Base-by-base conservation (phyloP, 2,888 invertebrate genomes). In the Gibbula magus region DNA sequence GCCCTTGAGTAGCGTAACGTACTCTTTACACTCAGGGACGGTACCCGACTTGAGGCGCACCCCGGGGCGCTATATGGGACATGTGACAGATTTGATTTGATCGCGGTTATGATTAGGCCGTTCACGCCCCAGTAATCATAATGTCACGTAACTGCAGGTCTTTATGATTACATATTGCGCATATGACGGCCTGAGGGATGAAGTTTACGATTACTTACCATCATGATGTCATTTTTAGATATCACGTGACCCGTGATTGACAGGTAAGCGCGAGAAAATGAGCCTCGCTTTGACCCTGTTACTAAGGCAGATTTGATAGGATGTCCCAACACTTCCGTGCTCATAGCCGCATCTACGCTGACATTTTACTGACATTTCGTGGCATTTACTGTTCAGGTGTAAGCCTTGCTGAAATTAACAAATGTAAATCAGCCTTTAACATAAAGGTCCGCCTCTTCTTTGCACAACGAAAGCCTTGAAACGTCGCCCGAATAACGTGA, bases 41-140 rank as follows among this genome's bases (percentile, higher is more conserved):
- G 1, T 10, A 45, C 10, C 10, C 45, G 4, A 45, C 45, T 45
- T 10, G 45, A 13, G 45, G 45, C 45, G 45, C 45, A 61, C n/a
- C 61, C 61, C 61, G 16, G 25, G 61, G 61, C 61, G 61, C 20
- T 61, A 16, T 61, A 61, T 56, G 61, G 29, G 45, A 10, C 5
- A 61, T 29, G 25, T 22, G 61, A 61, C 61, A 61, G 61, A 61
- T 61, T 22, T 61, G 61, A 61, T 61, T 61, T 61, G 61, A 61
- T 61, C 7, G 13, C 4, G 61, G 61, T 61, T 61, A 61, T 61
- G 61, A 61, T 61, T 61, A 61, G 29, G 61, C 29, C 25, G 22
- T 22, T 25, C 61, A 61, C 61, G 61, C 61, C 25, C 29, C 61
- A 18, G 18, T 18, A 29, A n/a, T 22, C 61, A 25, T 20, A n/a